A percentile compares a stretch with the other conserved stretches of the same genome.
Evolutionary conservation across 1,140 invertebrate species (phyloP).

Genomic region (Dreissena rostriformis): DNA sequence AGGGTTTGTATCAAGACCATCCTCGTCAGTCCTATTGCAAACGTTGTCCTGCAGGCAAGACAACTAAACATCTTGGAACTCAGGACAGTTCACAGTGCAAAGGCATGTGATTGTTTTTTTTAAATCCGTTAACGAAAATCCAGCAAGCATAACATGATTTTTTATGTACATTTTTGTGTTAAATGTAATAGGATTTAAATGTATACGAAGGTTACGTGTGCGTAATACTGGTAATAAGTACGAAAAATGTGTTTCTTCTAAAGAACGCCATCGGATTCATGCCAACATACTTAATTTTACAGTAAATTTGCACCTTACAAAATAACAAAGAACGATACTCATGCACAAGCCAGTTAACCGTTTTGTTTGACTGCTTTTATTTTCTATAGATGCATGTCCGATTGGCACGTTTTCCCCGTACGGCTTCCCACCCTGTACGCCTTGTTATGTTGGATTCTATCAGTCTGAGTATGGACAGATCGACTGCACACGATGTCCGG

Average conservation of each 20-base stretch:
- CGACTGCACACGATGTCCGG: background rate
- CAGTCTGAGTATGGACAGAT: slow-evolving; percentile 8
- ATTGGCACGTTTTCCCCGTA: slow-evolving; percentile 1
- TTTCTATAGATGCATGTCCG: slow-evolving; percentile 17
- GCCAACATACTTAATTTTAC: too few species aligned
- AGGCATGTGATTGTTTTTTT: background rate
- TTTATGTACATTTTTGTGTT: too few species aligned
- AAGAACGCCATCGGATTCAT: too few species aligned
- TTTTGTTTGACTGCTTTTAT: background rate
- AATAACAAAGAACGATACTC: too few species aligned
- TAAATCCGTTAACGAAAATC: too few species aligned
- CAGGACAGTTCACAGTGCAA: background rate
- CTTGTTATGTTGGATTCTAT: slow-evolving; percentile 16
- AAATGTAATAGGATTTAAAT: too few species aligned
- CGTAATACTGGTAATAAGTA: too few species aligned
- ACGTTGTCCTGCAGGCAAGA: slow-evolving; percentile 12
- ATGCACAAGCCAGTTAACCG: too few species aligned
- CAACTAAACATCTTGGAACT: slow-evolving; percentile 11
- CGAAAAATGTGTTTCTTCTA: too few species aligned
- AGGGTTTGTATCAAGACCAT: slow-evolving; percentile 27
- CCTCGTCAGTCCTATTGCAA: background rate
- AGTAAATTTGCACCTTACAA: too few species aligned
- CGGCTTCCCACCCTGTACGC: slow-evolving; percentile 7
- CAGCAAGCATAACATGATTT: too few species aligned
- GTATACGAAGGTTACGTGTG: too few species aligned